These are phyloP conservation scores for Coendou prehensilis DNA, from an alignment of 2,797 vertebrate species.

Conservation along the genomic window DNA sequence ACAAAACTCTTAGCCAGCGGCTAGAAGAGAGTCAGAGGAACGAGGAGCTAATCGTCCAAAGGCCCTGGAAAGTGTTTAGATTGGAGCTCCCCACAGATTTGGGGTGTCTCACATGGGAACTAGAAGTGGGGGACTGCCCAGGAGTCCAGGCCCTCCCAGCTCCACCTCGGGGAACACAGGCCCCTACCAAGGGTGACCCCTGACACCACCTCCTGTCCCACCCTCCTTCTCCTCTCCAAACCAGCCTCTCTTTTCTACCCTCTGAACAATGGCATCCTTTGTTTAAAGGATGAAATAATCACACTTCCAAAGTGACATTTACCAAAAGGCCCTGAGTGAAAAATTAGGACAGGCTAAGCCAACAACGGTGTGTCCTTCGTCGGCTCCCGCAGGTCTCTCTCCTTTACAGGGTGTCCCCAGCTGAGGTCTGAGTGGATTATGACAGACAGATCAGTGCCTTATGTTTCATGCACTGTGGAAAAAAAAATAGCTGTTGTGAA, in stretches of 20 bases:
- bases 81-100: neutral
- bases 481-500: conserved; percentile 59
- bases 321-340: conserved; percentile 62
- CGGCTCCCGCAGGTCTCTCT: neutral
- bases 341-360: conserved; percentile 38
- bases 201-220: neutral
- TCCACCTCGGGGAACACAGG: neutral
- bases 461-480: neutral
- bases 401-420: neutral
- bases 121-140: neutral
- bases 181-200: neutral
- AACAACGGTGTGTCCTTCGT: neutral
- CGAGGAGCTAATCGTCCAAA: neutral
- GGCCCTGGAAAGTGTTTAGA: neutral
- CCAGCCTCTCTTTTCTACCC: neutral
- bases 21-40: neutral
- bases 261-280: conserved; percentile 75
- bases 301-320: conserved; percentile 67
- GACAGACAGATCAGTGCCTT: conserved; percentile 10
- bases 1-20: neutral
- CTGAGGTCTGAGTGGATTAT: neutral
- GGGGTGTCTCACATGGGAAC: neutral
- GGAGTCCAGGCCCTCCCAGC: neutral
- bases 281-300: conserved; percentile 67
- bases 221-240: neutral